phyloP scores from a whole-genome alignment of 1,140 invertebrate species.

The Drosophila tristis region DNA sequence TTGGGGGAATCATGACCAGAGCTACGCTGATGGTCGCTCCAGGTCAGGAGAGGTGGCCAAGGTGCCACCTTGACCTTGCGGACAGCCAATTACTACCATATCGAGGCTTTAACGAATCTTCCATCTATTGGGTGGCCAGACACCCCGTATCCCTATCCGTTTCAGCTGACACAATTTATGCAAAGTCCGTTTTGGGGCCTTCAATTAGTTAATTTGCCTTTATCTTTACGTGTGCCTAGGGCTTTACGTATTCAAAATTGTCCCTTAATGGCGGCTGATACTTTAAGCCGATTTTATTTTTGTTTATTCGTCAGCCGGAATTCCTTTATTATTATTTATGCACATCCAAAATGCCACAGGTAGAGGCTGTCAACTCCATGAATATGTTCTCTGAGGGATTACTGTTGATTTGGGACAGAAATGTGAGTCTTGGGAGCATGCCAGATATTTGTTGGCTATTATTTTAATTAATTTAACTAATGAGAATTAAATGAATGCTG shows the following conservation, averaged over 20 bases:
- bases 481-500: too few relatives aligned
- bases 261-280: slow-evolving; percentile 33
- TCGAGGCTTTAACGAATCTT: slow-evolving; percentile 18
- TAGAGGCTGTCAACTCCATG: background rate
- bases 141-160: background rate
- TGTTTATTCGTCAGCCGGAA: slow-evolving; percentile 30
- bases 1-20: background rate
- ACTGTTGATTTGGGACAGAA: background rate
- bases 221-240: slow-evolving; percentile 12
- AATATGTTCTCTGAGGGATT: slow-evolving; percentile 1
- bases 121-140: slow-evolving; percentile 33
- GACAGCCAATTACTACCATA: slow-evolving; percentile 21
- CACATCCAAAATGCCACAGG: slow-evolving; percentile 26
- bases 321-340: slow-evolving; percentile 57
- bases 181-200: slow-evolving; percentile 55
- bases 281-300: slow-evolving; percentile 33
- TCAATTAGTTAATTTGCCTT: slow-evolving; percentile 66
- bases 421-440: slow-evolving; percentile 6
- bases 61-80: slow-evolving; percentile 18
- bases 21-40: too few relatives aligned
- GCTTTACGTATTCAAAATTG: slow-evolving; percentile 48
- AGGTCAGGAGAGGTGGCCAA: too few relatives aligned
- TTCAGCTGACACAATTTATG: slow-evolving; percentile 50
- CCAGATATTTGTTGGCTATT: too few relatives aligned
- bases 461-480: too few relatives aligned